These are phyloP conservation scores for Melanostigma gelatinosum DNA, from an alignment of 2,113 vertebrate species.

Conservation along the genomic window DNA sequence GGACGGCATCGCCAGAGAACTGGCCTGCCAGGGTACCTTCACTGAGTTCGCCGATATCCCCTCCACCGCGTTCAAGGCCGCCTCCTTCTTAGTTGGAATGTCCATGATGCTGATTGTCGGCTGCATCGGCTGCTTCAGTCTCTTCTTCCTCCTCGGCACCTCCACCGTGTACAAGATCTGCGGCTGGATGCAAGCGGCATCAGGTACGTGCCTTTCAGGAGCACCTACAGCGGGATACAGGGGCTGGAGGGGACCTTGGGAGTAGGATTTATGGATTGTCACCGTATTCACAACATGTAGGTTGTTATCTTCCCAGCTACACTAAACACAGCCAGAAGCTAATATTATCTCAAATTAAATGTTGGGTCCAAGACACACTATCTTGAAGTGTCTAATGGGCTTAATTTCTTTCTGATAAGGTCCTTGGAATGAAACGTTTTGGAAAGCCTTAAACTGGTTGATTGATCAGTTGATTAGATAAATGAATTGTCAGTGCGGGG, in stretches of 20 bases:
- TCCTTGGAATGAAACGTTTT: not conserved
- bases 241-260: not conserved
- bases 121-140: conserved; percentile 94
- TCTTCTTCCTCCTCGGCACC: conserved; percentile 98
- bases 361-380: not conserved
- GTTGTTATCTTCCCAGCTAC: not conserved
- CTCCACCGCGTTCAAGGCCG: conserved; percentile 94
- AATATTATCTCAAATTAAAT: not conserved
- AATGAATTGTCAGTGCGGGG: conserved; percentile 16
- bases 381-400: not conserved
- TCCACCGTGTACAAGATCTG: conserved; percentile 98
- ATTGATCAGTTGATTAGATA: conserved; percentile 29
- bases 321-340: not conserved
- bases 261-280: not conserved
- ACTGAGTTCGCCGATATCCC: conserved; percentile 95
- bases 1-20: conserved; percentile 90
- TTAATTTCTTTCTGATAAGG: not conserved
- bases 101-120: conserved; percentile 95
- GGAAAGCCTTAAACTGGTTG: not conserved
- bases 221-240: not conserved
- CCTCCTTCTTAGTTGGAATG: conserved; percentile 95
- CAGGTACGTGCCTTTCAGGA: conserved; percentile 82
- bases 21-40: conserved; percentile 95
- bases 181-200: conserved; percentile 96
- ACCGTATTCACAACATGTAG: not conserved